Evolutionary conservation across 1,140 invertebrate genomes (phyloP).

Genomic region (Zaprionus taronus): DNA sequence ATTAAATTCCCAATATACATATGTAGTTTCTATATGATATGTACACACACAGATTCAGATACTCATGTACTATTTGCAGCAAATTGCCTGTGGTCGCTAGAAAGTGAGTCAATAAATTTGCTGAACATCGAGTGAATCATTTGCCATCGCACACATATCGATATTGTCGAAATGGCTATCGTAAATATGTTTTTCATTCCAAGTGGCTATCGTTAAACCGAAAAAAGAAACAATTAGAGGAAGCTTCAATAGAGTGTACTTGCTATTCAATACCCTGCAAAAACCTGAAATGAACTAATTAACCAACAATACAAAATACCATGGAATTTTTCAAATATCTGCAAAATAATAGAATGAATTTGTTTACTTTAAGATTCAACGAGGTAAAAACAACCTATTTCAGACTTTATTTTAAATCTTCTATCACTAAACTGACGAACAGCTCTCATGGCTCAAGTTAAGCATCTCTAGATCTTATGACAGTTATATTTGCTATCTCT

Average conservation of each 20-base stretch:
- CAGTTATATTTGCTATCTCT: too few species aligned
- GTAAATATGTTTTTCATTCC: not conserved
- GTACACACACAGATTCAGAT: not conserved
- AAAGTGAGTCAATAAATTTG: constrained; percentile 28
- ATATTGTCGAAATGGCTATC: not conserved
- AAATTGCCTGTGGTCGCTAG: constrained; percentile 17
- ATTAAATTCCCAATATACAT: constrained; percentile 15
- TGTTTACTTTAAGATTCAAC: too few species aligned
- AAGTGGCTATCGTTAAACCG: not conserved
- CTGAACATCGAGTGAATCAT: constrained; percentile 13
- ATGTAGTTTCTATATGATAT: constrained; percentile 7
- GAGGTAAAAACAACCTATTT: too few species aligned
- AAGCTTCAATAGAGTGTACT: not conserved
- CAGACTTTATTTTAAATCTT: too few species aligned
- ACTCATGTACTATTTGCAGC: constrained; percentile 2
- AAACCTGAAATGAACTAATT: too few species aligned
- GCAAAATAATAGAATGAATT: too few species aligned
- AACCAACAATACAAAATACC: too few species aligned
- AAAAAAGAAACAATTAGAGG: not conserved
- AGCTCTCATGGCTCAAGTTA: too few species aligned
- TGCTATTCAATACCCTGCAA: not conserved
- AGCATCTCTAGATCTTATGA: too few species aligned
- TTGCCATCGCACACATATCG: not conserved
- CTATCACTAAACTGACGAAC: too few species aligned
- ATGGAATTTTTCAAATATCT: too few species aligned